These are phyloP conservation scores for Shargacucullia verbasci DNA, from an alignment of 2,888 invertebrate species.

Conservation along the genomic window DNA sequence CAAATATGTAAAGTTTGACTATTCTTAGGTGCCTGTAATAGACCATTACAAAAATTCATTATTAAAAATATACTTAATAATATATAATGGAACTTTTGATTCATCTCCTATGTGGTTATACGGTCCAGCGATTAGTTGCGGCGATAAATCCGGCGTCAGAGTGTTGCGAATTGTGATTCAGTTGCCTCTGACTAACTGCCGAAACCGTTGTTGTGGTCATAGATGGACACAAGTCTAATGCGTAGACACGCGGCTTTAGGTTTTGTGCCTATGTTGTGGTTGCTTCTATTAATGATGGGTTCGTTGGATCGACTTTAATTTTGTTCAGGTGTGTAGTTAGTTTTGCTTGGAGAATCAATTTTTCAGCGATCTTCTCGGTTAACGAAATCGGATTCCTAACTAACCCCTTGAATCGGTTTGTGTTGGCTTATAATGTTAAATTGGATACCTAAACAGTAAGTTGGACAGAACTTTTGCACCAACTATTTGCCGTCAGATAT, in stretches of 20 bases:
- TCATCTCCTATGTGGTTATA: constrained; percentile 8
- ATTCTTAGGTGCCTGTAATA: no score
- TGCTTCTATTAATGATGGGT: constrained; percentile 36
- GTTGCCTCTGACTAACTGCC: constrained; percentile 58
- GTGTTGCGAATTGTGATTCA: constrained; percentile 63
- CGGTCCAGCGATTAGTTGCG: constrained; percentile 55
- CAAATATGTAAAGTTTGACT: no score
- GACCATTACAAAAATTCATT: no score
- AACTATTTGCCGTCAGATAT: no score
- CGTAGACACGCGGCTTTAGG: constrained; percentile 35
- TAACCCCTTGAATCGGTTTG: neutral
- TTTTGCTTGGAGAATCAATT: neutral
- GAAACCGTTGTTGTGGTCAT: constrained; percentile 52
- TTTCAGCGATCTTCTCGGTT: neutral
- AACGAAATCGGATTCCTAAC: neutral
- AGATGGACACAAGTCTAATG: constrained; percentile 56
- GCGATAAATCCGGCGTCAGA: constrained; percentile 61
- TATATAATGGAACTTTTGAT: constrained; percentile 26
- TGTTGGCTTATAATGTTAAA: no score
- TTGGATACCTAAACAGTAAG: no score
- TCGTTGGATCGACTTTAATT: constrained; percentile 38
- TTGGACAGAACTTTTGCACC: no score
- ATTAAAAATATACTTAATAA: no score
- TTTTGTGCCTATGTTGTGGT: constrained; percentile 43
- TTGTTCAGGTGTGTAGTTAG: constrained; percentile 23